A percentile compares a stretch with the other conserved stretches of the same genome.
phyloP scores from a whole-genome alignment of 2,888 invertebrate genomes.

The Saturnia japonica region DNA sequence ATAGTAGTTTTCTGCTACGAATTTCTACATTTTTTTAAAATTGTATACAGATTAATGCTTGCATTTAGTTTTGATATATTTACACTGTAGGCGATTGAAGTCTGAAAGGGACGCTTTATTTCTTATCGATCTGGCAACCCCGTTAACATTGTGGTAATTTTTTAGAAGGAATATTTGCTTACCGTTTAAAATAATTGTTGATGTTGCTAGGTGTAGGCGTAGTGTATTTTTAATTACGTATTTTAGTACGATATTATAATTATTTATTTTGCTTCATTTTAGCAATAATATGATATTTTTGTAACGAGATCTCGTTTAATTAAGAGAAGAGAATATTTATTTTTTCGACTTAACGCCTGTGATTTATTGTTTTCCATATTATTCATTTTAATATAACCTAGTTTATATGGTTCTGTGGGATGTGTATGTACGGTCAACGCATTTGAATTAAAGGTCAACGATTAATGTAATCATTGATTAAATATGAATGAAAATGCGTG shows the following conservation, averaged over 20 bases:
- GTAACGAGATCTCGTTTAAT: slow-evolving; percentile 65
- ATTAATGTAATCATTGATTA: not conserved
- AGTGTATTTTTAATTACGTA: slow-evolving; percentile 59
- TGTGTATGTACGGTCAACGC: slow-evolving; percentile 1
- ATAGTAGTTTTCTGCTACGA: slow-evolving; percentile 35
- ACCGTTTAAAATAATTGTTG: slow-evolving; percentile 72
- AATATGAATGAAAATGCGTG: not conserved
- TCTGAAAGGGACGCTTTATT: slow-evolving; percentile 52
- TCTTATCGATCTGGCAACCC: slow-evolving; percentile 55
- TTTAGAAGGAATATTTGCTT: slow-evolving; percentile 67
- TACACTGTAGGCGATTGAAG: slow-evolving; percentile 39
- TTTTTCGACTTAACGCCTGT: slow-evolving; percentile 67
- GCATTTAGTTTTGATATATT: slow-evolving; percentile 68
- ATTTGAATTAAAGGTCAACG: not conserved
- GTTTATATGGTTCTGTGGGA: not conserved
- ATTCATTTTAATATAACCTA: slow-evolving; percentile 37
- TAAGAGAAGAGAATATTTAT: slow-evolving; percentile 41
- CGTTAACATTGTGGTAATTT: slow-evolving; percentile 47
- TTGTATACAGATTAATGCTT: slow-evolving; percentile 59
- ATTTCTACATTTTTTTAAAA: slow-evolving; percentile 22
- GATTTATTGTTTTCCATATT: slow-evolving; percentile 60
- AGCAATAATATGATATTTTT: slow-evolving; percentile 59
- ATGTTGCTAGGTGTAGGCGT: slow-evolving; percentile 72
- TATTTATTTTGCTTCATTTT: slow-evolving; percentile 45
- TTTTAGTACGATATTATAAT: slow-evolving; percentile 57